These are phyloP conservation scores for Coptotermes formosanus DNA, from an alignment of 1,140 invertebrate species.

Conservation along the genomic window DNA sequence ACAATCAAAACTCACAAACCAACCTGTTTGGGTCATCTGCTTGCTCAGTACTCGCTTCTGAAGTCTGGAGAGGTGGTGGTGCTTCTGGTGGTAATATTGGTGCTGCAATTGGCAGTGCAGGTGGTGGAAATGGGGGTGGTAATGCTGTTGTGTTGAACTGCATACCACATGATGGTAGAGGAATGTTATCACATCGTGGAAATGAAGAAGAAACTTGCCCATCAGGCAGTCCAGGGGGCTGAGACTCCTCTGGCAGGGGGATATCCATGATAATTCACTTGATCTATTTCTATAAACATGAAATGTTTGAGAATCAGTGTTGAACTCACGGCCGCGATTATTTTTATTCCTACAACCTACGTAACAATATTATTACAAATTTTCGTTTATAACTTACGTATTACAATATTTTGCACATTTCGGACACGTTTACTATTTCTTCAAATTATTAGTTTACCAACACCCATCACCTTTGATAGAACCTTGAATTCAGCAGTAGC, in stretches of 20 bases:
- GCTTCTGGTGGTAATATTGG: not conserved
- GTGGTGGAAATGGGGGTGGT: constrained; percentile 1
- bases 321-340: not conserved
- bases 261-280: constrained; percentile 22
- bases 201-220: not conserved
- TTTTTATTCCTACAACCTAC: not conserved
- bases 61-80: not conserved
- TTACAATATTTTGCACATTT: not conserved
- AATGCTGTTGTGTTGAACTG: not conserved
- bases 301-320: not conserved
- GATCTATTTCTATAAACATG: not conserved
- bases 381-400: not conserved
- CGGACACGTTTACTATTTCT: not conserved
- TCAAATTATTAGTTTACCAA: not conserved
- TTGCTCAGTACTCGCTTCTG: not conserved
- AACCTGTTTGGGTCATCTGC: not conserved
- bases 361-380: not conserved
- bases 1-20: not conserved
- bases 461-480: not conserved
- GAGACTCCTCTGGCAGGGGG: constrained; percentile 21
- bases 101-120: not conserved
- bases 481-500: not conserved
- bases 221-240: not conserved
- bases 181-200: constrained; percentile 12
- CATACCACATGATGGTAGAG: constrained; percentile 23